phyloP scores from a whole-genome alignment of 2,797 vertebrate genomes.

The Molossus alvarezi region DNA sequence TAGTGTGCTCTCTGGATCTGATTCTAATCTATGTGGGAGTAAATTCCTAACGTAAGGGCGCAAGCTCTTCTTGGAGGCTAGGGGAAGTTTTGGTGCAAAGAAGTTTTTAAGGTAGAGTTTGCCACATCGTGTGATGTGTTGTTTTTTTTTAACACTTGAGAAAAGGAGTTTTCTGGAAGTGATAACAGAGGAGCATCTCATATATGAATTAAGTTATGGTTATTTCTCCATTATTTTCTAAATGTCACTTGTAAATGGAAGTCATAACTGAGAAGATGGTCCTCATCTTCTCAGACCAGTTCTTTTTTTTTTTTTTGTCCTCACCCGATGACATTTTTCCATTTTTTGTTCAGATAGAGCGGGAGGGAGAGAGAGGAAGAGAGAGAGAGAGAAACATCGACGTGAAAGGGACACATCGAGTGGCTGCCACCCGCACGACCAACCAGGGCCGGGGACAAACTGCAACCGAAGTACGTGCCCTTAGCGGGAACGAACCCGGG shows the following conservation, averaged over 20 bases:
- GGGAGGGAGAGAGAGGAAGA: too few species aligned
- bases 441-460: too few species aligned
- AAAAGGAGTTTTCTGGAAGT: slow-evolving; percentile 28
- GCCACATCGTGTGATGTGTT: background rate
- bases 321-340: too few species aligned
- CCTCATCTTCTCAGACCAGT: background rate
- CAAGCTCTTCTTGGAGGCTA: background rate
- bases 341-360: too few species aligned
- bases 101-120: background rate
- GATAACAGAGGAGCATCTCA: background rate
- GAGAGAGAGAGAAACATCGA: too few species aligned
- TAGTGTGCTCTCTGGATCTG: slow-evolving; percentile 32
- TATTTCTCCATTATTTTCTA: slow-evolving; percentile 2
- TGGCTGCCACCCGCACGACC: too few species aligned
- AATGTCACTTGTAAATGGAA: slow-evolving; percentile 44
- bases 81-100: background rate
- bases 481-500: too few species aligned
- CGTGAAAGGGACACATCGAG: too few species aligned
- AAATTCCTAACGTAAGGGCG: background rate
- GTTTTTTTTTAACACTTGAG: background rate
- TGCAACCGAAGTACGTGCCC: too few species aligned
- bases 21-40: background rate
- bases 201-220: background rate
- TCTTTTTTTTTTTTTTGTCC: background rate
- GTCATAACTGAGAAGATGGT: background rate